A percentile compares a stretch with the other conserved stretches of the same genome.
Evolutionary conservation across 1,140 invertebrate genomes (phyloP).

Genomic region (Drosophila simulans): DNA sequence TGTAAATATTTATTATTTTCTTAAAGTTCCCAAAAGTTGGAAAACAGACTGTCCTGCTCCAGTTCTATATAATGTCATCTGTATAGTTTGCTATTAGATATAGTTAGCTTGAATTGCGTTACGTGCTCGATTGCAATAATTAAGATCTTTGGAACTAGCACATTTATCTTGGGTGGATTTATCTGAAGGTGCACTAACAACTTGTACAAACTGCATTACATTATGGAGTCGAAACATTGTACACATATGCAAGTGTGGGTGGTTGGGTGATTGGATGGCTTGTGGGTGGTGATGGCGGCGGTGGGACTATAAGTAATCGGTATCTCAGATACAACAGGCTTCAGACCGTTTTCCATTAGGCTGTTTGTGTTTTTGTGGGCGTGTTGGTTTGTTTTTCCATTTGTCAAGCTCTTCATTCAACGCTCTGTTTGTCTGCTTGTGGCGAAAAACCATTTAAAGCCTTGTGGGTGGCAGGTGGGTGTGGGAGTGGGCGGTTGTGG

Average conservation of each 20-base stretch:
- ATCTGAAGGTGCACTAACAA: conserved; percentile 50
- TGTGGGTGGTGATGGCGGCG: background rate
- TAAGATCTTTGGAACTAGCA: conserved; percentile 10
- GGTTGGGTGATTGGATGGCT: background rate
- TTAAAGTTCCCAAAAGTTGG: background rate
- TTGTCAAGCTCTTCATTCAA: conserved; percentile 55
- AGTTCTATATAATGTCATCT: background rate
- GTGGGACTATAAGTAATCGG: background rate
- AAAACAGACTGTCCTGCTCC: background rate
- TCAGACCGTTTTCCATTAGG: conserved; percentile 16
- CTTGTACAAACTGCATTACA: conserved; percentile 50
- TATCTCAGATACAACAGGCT: conserved; percentile 12
- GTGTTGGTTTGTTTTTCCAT: conserved; percentile 33
- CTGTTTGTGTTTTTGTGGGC: conserved; percentile 12
- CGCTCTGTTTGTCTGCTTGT: conserved; percentile 49
- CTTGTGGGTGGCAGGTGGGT: conserved; percentile 14
- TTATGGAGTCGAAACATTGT: conserved; percentile 32
- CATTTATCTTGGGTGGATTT: conserved; percentile 8
- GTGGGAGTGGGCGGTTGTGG: conserved; percentile 4
- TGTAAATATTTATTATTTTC: too few species aligned
- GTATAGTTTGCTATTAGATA: background rate
- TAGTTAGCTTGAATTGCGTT: background rate
- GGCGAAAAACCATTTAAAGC: conserved; percentile 67
- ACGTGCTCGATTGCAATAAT: conserved; percentile 14
- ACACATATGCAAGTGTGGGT: conserved; percentile 25